Conservation (phyloP, 2,888 invertebrate species). For the Cephus pygmeus region DNA sequence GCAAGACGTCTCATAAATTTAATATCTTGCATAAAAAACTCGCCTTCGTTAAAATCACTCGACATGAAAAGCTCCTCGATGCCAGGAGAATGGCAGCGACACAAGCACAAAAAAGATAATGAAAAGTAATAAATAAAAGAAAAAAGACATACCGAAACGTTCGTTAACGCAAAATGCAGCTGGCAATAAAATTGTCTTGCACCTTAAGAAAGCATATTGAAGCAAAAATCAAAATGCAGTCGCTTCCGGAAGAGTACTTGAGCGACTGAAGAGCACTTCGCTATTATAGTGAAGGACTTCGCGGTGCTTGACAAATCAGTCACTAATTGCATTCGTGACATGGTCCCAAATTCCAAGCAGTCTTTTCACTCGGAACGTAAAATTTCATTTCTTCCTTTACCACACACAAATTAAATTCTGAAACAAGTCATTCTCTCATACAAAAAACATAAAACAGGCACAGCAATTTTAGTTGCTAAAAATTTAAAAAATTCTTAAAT, state of each 20-base stretch:
- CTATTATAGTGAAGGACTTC: slow-evolving; percentile 50
- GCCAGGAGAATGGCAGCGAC: not conserved
- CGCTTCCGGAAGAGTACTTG: slow-evolving; percentile 54
- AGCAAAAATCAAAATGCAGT: slow-evolving; percentile 63
- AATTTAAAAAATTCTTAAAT: not conserved
- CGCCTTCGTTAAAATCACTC: not conserved
- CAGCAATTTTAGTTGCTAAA: not conserved
- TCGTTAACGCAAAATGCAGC: slow-evolving; percentile 18
- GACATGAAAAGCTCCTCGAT: not conserved
- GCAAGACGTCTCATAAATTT: not conserved
- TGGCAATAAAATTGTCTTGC: slow-evolving; percentile 34
- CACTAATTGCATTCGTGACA: slow-evolving; percentile 66
- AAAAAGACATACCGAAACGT: not conserved
- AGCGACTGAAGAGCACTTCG: slow-evolving; percentile 53
- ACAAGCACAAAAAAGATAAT: not conserved
- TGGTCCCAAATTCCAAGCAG: slow-evolving; percentile 59
- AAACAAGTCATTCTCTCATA: not conserved
- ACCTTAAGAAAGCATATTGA: slow-evolving; percentile 52
- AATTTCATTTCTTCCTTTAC: not conserved
- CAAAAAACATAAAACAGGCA: not conserved
- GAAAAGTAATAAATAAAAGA: not conserved
- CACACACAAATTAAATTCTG: not conserved
- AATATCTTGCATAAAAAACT: not conserved
- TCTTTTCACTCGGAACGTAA: slow-evolving; percentile 41
- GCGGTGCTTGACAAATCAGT: slow-evolving; percentile 62